Evolutionary conservation across 2,888 invertebrate genomes (phyloP), one percentile per base, ranked within the genome.

Genomic region (Apotomis turbidana): DNA sequence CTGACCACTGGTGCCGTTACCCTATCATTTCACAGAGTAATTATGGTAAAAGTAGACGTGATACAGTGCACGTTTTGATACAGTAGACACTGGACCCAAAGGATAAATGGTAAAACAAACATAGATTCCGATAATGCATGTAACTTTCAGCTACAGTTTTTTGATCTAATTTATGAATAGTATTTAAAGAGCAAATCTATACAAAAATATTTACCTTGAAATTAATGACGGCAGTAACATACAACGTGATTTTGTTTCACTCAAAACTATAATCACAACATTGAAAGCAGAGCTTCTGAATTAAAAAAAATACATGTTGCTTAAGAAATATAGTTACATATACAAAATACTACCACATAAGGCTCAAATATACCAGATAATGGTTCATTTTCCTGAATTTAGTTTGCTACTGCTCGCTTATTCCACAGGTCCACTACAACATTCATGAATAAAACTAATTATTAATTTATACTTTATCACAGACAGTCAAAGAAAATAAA

Each of bases 401-500:
- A 51, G 57, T 44, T 58, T 52, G 6, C 68, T 58, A 72, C 13
- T 13, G 10, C 46, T 49, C 12, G 15, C 1, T 49, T 49, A 52
- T n/a, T 27, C 52, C 58, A 62, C 36, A 54, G 58, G 62, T 68
- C 62, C 58, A 46, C 58, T 72, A 71, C 66, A 68, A 72, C 71
- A 71, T 68, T 13, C 15, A 72, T 63, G 44, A 68, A 68, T 72
- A 52, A 71, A 63, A 67, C 61, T 67, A 61, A 72, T 68, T 63
- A 62, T 67, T 64, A 74, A 60, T 70, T 70, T 60, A 62, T 74
- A 70, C 49, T 77, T 83, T 88, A 89, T 90, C 89, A 90, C 90
- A 90, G 89, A 87, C 82, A 78, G 76, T 76, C 89, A 87, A 87
- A 77, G 78, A 87, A 86, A 77, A 74, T 73, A 76, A 71, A 77